Percentiles rank a stretch among this genome's conserved stretches.
phyloP scores from a whole-genome alignment of 2,888 invertebrate species.

The Dilophus febrilis region DNA sequence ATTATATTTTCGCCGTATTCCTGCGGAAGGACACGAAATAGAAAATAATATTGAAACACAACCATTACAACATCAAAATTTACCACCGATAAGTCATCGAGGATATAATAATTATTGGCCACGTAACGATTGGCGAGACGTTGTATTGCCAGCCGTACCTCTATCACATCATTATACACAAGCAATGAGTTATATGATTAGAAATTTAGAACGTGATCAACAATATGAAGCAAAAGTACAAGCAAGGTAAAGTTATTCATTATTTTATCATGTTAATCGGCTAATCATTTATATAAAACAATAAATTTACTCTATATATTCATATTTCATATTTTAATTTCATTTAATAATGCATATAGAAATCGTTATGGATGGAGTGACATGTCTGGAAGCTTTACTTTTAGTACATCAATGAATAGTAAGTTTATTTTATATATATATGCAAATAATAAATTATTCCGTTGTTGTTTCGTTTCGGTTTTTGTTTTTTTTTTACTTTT shows the following conservation, averaged over 20 bases:
- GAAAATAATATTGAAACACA: constrained; percentile 28
- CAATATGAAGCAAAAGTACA: constrained; percentile 50
- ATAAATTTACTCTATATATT: neutral
- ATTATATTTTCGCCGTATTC: constrained; percentile 43
- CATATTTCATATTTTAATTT: constrained; percentile 6
- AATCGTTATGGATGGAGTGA: constrained; percentile 52
- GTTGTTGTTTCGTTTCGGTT: too few relatives aligned
- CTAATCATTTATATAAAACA: neutral
- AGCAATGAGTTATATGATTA: constrained; percentile 47
- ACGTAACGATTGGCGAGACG: constrained; percentile 38
- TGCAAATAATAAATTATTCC: too few relatives aligned
- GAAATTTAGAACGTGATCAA: constrained; percentile 43
- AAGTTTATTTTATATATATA: constrained; percentile 19
- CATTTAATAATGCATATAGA: too few relatives aligned
- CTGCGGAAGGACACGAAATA: constrained; percentile 32
- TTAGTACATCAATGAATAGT: constrained; percentile 46
- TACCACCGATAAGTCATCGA: constrained; percentile 17
- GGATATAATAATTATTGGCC: constrained; percentile 22
- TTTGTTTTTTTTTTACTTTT: constrained; percentile 3
- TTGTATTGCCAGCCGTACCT: constrained; percentile 37
- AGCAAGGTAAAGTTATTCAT: constrained; percentile 29
- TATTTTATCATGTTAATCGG: neutral
- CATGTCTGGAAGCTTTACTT: constrained; percentile 41
- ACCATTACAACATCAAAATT: constrained; percentile 31
- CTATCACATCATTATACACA: constrained; percentile 37